These are phyloP conservation scores for Tiliqua scincoides DNA, from an alignment of 2,113 vertebrate species.

Conservation along the genomic window DNA sequence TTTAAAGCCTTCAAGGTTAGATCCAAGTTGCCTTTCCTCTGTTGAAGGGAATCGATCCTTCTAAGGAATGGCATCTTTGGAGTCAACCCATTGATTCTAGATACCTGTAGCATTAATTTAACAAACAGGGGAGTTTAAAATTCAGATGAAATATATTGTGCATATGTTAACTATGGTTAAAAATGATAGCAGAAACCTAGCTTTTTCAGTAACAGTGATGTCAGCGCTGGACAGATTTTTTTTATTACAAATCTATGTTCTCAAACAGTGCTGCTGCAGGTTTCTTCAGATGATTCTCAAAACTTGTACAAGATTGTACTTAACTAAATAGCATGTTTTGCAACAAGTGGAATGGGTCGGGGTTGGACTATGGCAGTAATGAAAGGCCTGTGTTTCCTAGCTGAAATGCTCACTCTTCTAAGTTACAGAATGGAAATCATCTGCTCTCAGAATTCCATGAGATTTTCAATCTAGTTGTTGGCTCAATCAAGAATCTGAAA, in stretches of 20 bases:
- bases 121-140: background rate
- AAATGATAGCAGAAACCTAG: background rate
- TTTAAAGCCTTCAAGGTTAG: background rate
- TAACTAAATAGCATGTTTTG: background rate
- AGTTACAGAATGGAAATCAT: background rate
- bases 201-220: background rate
- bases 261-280: background rate
- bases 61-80: no score
- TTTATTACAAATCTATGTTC: slow-evolving; percentile 4
- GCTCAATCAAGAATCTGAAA: slow-evolving; percentile 42
- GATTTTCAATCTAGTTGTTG: slow-evolving; percentile 3
- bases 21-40: background rate
- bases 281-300: background rate
- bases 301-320: background rate
- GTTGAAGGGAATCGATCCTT: no score
- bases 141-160: slow-evolving; percentile 13
- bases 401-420: background rate
- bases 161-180: background rate
- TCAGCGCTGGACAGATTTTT: background rate
- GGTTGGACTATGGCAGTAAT: background rate
- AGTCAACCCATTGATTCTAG: background rate
- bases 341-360: background rate
- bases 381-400: background rate
- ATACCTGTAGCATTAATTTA: slow-evolving; percentile 7
- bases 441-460: background rate